These are phyloP conservation scores for Xyrauchen texanus DNA, from an alignment of 2,113 vertebrate genomes.

Conservation along the genomic window DNA sequence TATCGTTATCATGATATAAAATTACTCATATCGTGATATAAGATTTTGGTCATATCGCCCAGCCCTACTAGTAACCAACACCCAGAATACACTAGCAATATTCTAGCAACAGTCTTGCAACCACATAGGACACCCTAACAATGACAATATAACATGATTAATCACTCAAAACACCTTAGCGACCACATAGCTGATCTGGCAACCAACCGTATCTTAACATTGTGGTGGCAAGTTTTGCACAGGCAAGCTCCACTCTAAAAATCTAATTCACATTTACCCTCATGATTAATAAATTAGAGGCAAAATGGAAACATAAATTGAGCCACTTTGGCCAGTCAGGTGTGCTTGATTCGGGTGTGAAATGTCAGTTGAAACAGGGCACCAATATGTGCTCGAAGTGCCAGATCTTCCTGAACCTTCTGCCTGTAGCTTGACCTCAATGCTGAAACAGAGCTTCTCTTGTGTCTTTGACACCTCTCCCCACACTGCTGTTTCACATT, in stretches of 20 bases:
- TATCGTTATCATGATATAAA: too few species aligned
- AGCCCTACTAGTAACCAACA: too few species aligned
- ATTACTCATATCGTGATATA: too few species aligned
- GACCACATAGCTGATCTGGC: too few species aligned
- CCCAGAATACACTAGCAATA: too few species aligned
- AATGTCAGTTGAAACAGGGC: constrained; percentile 29
- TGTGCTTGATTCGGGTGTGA: background rate
- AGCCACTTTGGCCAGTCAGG: background rate
- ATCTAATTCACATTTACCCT: constrained; percentile 4
- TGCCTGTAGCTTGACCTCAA: background rate
- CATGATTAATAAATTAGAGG: constrained; percentile 1
- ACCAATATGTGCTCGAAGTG: background rate
- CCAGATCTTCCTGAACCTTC: constrained; percentile 3
- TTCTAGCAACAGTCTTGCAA: too few species aligned
- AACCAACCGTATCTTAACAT: too few species aligned
- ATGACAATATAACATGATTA: too few species aligned
- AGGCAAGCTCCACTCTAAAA: background rate
- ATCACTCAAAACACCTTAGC: too few species aligned
- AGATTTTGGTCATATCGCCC: too few species aligned
- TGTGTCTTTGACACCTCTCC: constrained; percentile 23
- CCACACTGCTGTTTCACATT: constrained; percentile 47
- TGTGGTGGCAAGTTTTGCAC: too few species aligned
- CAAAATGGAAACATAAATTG: constrained; percentile 20
- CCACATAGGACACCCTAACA: too few species aligned
- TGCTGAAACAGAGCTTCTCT: constrained; percentile 35